Percentiles rank a stretch among this genome's conserved stretches.
These are phyloP conservation scores for Protobothrops mucrosquamatus DNA, from an alignment of 2,113 vertebrate genomes.

Conservation along the genomic window DNA sequence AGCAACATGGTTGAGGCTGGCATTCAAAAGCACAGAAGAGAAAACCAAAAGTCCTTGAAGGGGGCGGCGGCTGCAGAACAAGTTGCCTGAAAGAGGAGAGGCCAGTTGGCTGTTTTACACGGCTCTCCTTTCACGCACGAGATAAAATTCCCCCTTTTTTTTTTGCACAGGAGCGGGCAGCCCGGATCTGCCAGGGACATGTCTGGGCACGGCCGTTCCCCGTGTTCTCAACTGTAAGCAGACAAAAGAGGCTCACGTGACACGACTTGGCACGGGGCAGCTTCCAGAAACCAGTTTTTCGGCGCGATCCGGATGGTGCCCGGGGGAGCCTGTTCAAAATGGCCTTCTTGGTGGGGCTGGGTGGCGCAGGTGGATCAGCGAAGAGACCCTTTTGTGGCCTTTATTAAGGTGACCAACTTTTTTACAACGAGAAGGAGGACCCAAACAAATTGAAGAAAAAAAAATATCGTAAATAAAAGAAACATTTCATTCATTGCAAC, in stretches of 20 bases:
- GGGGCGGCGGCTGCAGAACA: not conserved
- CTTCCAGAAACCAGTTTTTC: not conserved
- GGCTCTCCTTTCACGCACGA: not conserved
- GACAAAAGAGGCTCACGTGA: not conserved
- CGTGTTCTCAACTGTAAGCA: no score
- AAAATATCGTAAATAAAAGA: no score
- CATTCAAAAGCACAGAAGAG: not conserved
- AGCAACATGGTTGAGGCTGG: not conserved
- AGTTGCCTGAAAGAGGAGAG: no score
- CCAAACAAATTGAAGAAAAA: no score
- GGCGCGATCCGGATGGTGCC: not conserved
- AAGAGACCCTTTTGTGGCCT: not conserved
- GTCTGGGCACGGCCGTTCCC: not conserved
- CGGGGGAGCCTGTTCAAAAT: not conserved
- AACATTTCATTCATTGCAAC: no score
- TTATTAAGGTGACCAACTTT: not conserved
- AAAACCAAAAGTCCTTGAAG: not conserved
- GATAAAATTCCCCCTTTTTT: not conserved
- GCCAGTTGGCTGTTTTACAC: fast-evolving
- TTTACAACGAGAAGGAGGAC: no score
- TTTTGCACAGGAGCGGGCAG: not conserved
- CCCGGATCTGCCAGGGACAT: not conserved
- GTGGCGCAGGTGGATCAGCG: not conserved
- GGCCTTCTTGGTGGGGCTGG: not conserved
- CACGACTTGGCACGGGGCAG: not conserved